Conservation (phyloP, 2,797 vertebrate genomes). For the Pipistrellus pipistrellus region DNA sequence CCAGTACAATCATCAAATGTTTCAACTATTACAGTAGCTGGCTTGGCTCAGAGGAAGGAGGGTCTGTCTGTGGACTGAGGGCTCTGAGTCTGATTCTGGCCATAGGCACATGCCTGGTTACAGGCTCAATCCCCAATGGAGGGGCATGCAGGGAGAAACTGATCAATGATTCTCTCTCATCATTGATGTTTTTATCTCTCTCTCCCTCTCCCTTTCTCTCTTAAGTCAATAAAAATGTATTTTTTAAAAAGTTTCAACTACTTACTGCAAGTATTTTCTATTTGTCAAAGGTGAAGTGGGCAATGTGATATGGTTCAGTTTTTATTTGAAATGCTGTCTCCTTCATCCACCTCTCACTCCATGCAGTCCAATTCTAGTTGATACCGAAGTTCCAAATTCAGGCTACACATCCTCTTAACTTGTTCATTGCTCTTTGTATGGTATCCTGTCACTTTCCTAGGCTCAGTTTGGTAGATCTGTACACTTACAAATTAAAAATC, state of each 20-base stretch:
- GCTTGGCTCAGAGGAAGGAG: no score
- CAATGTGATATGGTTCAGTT: neutral
- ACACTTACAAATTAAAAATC: conserved; percentile 5
- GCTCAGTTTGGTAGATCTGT: neutral
- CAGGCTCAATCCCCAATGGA: no score
- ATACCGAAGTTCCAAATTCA: neutral
- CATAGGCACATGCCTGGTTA: no score
- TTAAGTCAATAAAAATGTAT: neutral
- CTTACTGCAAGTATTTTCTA: neutral
- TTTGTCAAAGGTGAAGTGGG: neutral
- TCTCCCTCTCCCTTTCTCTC: no score
- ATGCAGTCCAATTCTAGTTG: neutral
- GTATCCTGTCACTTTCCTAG: neutral
- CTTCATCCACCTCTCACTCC: neutral
- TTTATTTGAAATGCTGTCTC: neutral
- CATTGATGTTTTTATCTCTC: no score
- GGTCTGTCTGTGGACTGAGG: no score
- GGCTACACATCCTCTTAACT: neutral
- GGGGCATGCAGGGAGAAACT: no score
- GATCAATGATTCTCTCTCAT: no score
- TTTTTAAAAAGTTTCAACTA: neutral
- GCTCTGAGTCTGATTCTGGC: no score
- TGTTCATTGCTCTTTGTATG: neutral
- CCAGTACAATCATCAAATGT: neutral
- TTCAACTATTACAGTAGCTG: neutral